Conservation (phyloP, 2,888 invertebrate genomes). For the Tridacna gigas region DNA sequence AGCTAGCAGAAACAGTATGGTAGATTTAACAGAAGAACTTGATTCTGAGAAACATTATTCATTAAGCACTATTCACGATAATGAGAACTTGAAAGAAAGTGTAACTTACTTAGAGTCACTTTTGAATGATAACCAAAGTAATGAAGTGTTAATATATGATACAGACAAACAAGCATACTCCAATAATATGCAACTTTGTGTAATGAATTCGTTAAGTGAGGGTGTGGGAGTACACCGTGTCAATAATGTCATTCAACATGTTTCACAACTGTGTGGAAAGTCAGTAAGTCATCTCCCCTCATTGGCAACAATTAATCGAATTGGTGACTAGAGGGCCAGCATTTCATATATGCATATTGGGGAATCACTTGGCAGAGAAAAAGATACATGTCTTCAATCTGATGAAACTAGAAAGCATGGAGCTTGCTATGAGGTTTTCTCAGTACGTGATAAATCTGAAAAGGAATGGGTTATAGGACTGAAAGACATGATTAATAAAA, state of each 20-base stretch:
- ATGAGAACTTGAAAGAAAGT: conserved; percentile 23
- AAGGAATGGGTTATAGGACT: conserved; percentile 48
- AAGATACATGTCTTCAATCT: conserved; percentile 31
- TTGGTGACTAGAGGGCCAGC: conserved; percentile 41
- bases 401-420: conserved; percentile 49
- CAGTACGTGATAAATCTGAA: conserved; percentile 35
- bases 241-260: conserved; percentile 38
- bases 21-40: neutral
- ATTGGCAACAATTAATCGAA: conserved; percentile 43
- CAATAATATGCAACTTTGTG: conserved; percentile 18
- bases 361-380: conserved; percentile 19
- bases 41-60: neutral
- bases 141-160: conserved; percentile 18
- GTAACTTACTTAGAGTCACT: conserved; percentile 32
- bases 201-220: conserved; percentile 39
- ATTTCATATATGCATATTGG: conserved; percentile 34
- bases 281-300: conserved; percentile 23
- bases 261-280: conserved; percentile 34
- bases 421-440: conserved; percentile 36
- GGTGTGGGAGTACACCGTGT: conserved; percentile 51
- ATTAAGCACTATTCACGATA: conserved; percentile 1
- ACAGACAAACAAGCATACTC: conserved; percentile 27
- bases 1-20: neutral
- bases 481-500: conserved; percentile 38
- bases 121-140: conserved; percentile 31